phyloP scores from a whole-genome alignment of 2,888 invertebrate genomes.

The Homarus gammarus region DNA sequence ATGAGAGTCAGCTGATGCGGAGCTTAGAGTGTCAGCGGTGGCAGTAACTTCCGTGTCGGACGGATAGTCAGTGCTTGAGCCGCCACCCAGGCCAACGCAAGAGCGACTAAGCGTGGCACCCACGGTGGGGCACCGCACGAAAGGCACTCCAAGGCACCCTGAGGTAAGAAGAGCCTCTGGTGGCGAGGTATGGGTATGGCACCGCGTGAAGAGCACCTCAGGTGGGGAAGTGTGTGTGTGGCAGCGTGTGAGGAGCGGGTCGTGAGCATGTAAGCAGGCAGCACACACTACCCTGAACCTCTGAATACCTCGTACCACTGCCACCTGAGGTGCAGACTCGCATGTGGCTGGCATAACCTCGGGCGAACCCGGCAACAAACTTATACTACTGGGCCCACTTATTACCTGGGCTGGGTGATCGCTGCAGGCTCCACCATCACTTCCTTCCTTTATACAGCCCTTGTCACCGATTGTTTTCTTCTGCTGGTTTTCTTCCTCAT shows the following conservation, averaged over 20 bases:
- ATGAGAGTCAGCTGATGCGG: slow-evolving; percentile 64
- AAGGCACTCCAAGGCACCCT: not conserved
- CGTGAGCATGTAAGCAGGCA: slow-evolving; percentile 70
- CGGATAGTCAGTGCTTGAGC: slow-evolving; percentile 72
- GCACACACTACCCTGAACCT: slow-evolving; percentile 74
- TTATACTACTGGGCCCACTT: not conserved
- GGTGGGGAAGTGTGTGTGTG: slow-evolving; percentile 30
- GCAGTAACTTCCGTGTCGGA: slow-evolving; percentile 73
- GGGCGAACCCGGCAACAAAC: not conserved
- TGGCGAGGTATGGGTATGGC: slow-evolving; percentile 30
- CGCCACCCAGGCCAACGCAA: slow-evolving; percentile 69
- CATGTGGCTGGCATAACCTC: slow-evolving; percentile 5
- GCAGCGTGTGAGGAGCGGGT: slow-evolving; percentile 70
- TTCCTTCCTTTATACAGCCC: not conserved
- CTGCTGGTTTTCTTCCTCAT: slow-evolving; percentile 1
- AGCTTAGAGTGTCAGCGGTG: slow-evolving; percentile 67
- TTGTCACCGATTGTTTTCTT: not conserved
- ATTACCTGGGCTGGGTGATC: not conserved
- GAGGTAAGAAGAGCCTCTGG: slow-evolving; percentile 10
- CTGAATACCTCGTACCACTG: slow-evolving; percentile 63
- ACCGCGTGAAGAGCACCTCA: slow-evolving; percentile 31
- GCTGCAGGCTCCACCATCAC: not conserved
- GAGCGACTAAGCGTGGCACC: slow-evolving; percentile 54
- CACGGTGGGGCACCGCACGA: slow-evolving; percentile 25
- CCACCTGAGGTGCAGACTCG: slow-evolving; percentile 56